Conservation (phyloP, 2,113 vertebrate genomes). For the Thamnophis sirtalis region DNA sequence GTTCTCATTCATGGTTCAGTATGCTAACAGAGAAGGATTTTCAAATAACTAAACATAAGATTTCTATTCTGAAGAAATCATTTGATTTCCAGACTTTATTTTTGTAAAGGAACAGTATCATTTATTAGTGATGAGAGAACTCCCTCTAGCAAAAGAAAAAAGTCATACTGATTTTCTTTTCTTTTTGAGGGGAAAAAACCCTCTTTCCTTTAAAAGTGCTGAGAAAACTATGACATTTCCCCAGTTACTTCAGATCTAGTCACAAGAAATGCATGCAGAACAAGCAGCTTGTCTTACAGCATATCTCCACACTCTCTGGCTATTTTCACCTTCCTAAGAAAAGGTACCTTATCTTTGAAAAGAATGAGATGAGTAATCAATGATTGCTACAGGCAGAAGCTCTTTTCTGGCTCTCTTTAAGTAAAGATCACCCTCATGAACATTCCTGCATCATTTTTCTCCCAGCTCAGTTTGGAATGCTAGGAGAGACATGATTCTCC, state of each 20-base stretch:
- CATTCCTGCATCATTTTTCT: not conserved
- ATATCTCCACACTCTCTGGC: not conserved
- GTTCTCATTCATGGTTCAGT: constrained; percentile 45
- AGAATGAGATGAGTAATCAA: not conserved
- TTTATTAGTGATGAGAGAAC: constrained; percentile 41
- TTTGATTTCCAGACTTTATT: constrained; percentile 60
- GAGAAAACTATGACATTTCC: not conserved
- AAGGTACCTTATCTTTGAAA: not conserved
- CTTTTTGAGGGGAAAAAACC: not conserved
- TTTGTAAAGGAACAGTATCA: constrained; percentile 53
- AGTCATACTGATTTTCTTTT: not conserved
- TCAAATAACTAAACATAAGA: constrained; percentile 21
- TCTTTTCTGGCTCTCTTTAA: not conserved
- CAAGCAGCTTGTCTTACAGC: not conserved
- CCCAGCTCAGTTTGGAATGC: not conserved
- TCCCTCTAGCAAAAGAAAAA: not conserved
- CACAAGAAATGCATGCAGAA: not conserved
- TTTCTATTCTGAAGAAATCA: constrained; percentile 43
- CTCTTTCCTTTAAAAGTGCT: not conserved
- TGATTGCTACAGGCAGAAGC: not conserved
- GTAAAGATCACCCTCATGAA: not conserved
- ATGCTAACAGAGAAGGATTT: constrained; percentile 44
- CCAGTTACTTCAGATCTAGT: not conserved
- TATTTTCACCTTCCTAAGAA: not conserved
- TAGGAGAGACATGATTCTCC: not conserved